Base-by-base conservation (phyloP, 2,113 vertebrate species). In the Fukomys damarensis region DNA sequence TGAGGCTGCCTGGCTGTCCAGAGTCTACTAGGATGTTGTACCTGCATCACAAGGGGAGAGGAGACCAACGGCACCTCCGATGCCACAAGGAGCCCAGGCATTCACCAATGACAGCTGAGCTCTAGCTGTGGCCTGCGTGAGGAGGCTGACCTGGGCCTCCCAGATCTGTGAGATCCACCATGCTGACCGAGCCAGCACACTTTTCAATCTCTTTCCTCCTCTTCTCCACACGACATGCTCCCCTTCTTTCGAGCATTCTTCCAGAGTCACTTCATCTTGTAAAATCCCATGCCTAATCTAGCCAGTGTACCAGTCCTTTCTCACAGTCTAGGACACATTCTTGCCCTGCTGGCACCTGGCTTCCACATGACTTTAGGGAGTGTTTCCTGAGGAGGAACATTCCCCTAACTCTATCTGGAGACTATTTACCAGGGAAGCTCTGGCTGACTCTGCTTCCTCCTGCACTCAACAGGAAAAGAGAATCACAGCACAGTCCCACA, bases 321-420 rank as follows among this genome's bases (percentile, higher is more conserved):
- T 41, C 43, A 56, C 41, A 10, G 56, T 11, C 74, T 87, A 41
- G 46, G 20, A 22, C 0, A 2, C 5, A 2, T 13, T 56, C 32
- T 68, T 74, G n/a, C 5, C 70, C 68, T 52, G 76, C 19, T 79
- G 32, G 46, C 16, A 52, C 35, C 20, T 79, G 32, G 22, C 38
- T 13, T 43, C 28, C 8, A 6, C 8, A 0, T 9, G 32, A 46
- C 41, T 66, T 92, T 92, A 63, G 43, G 49, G 86, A 93, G 35
- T 35, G 19, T 85, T 95, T 81, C 87, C 65, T 72, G 81, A 95
- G 92, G 89, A 89, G 95, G 80, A 94, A 52, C 72, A 94, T 54
- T 92, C 59, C 66, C 89, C 88, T n/a, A 49, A 28, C 72, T 58
- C 83, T 49, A 52, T 76, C 58, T 91, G 83, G 65, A 58, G 20